Percentiles rank a stretch among this genome's conserved stretches.
Conservation (phyloP, 2,797 vertebrate species). For the Neosilurus hyrtlii region DNA sequence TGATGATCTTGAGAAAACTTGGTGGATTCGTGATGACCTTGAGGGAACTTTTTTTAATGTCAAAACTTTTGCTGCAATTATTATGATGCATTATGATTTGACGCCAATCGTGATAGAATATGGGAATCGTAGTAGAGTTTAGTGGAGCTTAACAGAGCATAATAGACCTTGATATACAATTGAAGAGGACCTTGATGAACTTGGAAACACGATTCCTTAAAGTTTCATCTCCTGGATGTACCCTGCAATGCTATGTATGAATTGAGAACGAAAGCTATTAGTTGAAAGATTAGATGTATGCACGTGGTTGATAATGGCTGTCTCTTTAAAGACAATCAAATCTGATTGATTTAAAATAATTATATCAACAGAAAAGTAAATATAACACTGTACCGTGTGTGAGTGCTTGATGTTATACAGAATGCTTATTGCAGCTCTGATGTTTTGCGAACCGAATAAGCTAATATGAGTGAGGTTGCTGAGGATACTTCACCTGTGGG, state of each 20-base stretch:
- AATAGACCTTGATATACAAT: too few species aligned
- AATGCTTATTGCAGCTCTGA: slow-evolving; percentile 32
- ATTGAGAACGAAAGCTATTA: background rate
- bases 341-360: background rate
- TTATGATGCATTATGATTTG: too few species aligned
- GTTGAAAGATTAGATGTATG: background rate
- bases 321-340: background rate
- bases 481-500: slow-evolving; percentile 56
- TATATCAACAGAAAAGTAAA: background rate
- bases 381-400: background rate
- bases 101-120: too few species aligned
- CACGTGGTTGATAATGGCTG: background rate
- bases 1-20: too few species aligned
- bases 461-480: slow-evolving; percentile 56
- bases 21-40: too few species aligned
- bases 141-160: too few species aligned
- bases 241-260: background rate
- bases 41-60: too few species aligned
- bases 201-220: too few species aligned
- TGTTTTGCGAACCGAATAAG: slow-evolving; percentile 51
- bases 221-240: too few species aligned
- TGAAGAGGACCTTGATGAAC: background rate
- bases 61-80: too few species aligned
- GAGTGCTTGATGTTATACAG: slow-evolving; percentile 17
- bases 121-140: too few species aligned